Percentiles rank a stretch among this genome's conserved stretches.
These are phyloP conservation scores for Monopterus albus DNA, from an alignment of 2,113 vertebrate species.

Conservation along the genomic window DNA sequence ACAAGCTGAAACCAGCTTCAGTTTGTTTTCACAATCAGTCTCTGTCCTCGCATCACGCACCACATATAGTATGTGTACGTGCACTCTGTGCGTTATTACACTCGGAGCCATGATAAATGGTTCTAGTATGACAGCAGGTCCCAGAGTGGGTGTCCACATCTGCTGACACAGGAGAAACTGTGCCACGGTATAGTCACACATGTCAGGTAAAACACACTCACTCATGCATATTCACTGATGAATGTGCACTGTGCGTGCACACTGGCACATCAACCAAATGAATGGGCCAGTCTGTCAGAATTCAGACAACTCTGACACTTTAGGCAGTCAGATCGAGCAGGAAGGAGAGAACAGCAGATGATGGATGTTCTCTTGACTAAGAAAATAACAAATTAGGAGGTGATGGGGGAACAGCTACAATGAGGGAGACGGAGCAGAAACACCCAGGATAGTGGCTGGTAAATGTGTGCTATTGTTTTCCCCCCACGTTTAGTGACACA, in stretches of 20 bases:
- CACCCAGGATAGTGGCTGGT: too few species aligned
- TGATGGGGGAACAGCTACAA: too few species aligned
- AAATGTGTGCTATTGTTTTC: too few species aligned
- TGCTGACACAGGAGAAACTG: constrained; percentile 58
- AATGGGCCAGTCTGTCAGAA: constrained; percentile 9
- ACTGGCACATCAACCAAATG: not conserved
- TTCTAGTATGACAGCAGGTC: constrained; percentile 29
- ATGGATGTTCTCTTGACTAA: constrained; percentile 27
- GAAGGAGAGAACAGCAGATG: constrained; percentile 12
- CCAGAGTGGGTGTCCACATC: constrained; percentile 33
- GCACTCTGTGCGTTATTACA: too few species aligned
- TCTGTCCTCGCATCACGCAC: not conserved
- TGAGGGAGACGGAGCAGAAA: too few species aligned
- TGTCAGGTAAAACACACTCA: constrained; percentile 2
- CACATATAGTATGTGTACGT: too few species aligned
- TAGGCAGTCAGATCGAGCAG: not conserved
- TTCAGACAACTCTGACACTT: not conserved
- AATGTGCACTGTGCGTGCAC: not conserved
- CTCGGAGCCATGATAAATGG: constrained; percentile 22
- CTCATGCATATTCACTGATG: not conserved
- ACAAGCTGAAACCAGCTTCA: not conserved
- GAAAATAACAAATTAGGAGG: constrained; percentile 16
- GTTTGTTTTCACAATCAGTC: not conserved
- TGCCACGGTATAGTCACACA: constrained; percentile 15
- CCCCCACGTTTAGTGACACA: too few species aligned